Conservation (phyloP, 2,888 invertebrate genomes). For the Hemistola chrysoprasaria region DNA sequence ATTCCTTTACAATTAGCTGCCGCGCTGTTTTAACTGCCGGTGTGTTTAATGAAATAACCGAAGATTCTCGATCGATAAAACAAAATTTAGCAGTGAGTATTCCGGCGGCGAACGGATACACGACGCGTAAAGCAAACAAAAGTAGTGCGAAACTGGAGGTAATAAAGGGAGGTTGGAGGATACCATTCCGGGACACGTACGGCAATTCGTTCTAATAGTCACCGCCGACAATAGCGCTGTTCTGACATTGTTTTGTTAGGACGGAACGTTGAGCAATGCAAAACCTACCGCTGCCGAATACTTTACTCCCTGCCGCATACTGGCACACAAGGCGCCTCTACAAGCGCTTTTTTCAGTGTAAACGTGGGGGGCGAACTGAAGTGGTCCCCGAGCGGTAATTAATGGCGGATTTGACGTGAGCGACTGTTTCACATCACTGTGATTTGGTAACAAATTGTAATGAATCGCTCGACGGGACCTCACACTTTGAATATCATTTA, state of each 20-base stretch:
- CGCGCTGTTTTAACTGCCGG: constrained; percentile 35
- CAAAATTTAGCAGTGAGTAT: constrained; percentile 44
- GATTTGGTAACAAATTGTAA: constrained; percentile 77
- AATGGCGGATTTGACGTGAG: constrained; percentile 67
- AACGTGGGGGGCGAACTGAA: constrained; percentile 70
- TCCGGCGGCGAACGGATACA: constrained; percentile 45
- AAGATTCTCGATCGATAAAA: constrained; percentile 42
- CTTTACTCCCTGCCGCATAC: constrained; percentile 18
- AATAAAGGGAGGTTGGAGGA: constrained; percentile 60
- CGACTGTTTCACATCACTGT: constrained; percentile 68
- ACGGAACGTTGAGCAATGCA: constrained; percentile 60
- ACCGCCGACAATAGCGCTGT: constrained; percentile 62
- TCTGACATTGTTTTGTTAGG: constrained; percentile 72
- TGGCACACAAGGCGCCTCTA: constrained; percentile 47
- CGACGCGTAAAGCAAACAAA: constrained; percentile 66
- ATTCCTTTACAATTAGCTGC: constrained; percentile 43
- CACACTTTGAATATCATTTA: constrained; percentile 67
- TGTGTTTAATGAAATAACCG: constrained; percentile 33
- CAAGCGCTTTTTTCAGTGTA: constrained; percentile 48
- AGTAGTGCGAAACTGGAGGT: constrained; percentile 62
- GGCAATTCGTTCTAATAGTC: constrained; percentile 74
- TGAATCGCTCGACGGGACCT: constrained; percentile 66
- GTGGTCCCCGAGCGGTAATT: constrained; percentile 68
- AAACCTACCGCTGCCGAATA: constrained; percentile 50
- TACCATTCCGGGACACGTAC: constrained; percentile 64